Percentiles rank a stretch among this genome's conserved stretches.
Conservation (phyloP, 2,797 vertebrate species). For the Glyptemys insculpta region DNA sequence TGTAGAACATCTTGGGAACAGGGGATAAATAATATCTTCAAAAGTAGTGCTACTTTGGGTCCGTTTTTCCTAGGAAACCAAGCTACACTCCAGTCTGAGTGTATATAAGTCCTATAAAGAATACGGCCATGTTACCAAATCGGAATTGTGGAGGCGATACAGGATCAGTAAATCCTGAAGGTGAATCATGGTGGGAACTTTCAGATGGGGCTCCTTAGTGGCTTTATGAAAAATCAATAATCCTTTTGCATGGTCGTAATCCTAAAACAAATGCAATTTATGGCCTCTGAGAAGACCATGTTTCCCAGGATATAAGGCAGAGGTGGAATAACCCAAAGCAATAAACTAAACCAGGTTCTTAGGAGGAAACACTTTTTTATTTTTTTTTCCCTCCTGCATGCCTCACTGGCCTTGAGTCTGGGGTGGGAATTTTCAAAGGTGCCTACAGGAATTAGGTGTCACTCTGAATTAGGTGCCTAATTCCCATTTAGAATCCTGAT, state of each 20-base stretch:
- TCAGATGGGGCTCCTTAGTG: constrained; percentile 14
- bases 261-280: constrained; percentile 61
- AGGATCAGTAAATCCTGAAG: neutral
- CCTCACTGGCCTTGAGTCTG: neutral
- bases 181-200: neutral
- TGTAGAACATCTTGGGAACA: neutral
- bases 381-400: neutral
- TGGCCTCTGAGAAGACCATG: constrained; percentile 24
- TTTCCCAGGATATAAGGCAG: rapidly evolving
- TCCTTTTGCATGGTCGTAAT: constrained; percentile 64
- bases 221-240: constrained; percentile 72
- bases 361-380: neutral
- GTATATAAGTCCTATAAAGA: neutral
- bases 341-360: neutral
- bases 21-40: neutral
- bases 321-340: rapidly evolving
- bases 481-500: neutral
- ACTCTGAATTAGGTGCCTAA: neutral
- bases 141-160: neutral
- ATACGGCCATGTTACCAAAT: neutral
- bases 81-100: neutral
- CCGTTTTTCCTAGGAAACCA: neutral
- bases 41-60: neutral
- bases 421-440: neutral
- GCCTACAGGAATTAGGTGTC: neutral